Percentiles rank a stretch among this genome's conserved stretches.
Conservation (phyloP, 2,113 vertebrate species). For the Oenanthe oenanthe region DNA sequence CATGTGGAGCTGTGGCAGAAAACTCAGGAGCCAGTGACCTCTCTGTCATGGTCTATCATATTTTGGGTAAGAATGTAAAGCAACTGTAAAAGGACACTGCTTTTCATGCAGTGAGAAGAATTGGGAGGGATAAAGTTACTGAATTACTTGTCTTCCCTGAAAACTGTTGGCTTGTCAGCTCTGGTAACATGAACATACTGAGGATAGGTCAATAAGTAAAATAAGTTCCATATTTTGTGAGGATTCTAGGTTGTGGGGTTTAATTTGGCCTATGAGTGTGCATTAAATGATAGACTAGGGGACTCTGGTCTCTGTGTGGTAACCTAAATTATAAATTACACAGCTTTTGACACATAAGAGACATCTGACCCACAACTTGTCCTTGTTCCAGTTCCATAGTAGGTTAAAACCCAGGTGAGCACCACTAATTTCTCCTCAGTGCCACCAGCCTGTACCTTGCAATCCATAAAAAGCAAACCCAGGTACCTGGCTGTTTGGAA, state of each 20-base stretch:
- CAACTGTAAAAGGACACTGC: background rate
- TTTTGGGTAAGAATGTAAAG: background rate
- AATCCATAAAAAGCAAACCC: background rate
- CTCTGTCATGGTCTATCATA: background rate
- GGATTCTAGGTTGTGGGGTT: background rate
- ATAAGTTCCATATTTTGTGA: background rate
- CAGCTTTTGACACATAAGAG: background rate
- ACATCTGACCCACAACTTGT: background rate
- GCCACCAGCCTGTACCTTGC: background rate
- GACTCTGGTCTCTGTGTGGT: background rate
- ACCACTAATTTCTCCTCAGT: background rate
- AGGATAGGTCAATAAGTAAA: background rate
- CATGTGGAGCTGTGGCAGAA: background rate
- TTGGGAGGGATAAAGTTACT: background rate
- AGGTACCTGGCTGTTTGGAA: background rate
- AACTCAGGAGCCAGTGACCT: background rate
- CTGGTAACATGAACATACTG: background rate
- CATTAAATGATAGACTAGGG: background rate
- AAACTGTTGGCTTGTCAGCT: background rate
- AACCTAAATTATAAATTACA: background rate
- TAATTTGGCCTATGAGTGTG: background rate
- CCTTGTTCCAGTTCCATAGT: background rate
- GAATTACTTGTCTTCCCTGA: background rate
- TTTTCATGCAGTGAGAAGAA: background rate
- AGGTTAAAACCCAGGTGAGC: background rate